phyloP scores from a whole-genome alignment of 92 coral and sea anemone genomes.

The Micromussa lordhowensis region DNA sequence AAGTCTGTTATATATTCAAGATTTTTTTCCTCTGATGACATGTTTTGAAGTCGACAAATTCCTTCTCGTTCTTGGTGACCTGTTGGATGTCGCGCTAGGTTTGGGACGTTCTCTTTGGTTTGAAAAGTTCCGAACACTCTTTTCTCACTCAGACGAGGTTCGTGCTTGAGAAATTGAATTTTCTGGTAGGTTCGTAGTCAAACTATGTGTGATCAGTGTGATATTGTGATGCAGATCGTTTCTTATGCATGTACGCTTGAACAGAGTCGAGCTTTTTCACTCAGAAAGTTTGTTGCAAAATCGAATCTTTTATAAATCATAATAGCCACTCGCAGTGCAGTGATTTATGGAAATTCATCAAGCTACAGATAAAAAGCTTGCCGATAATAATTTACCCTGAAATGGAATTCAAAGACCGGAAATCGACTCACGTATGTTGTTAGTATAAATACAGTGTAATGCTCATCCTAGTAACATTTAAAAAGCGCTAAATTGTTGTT shows the following conservation, averaged over 20 bases:
- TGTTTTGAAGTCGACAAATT: conserved; percentile 25
- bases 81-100: conserved; percentile 4
- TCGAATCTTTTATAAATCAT: not conserved
- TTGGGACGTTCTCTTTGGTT: not conserved
- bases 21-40: conserved; percentile 26
- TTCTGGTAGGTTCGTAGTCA: not conserved
- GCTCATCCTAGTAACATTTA: conserved; percentile 18
- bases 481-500: conserved; percentile 4
- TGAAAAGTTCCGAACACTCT: not conserved
- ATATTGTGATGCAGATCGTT: not conserved
- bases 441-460: not conserved
- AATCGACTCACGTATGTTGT: conserved; percentile 22
- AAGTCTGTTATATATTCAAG: conserved; percentile 39
- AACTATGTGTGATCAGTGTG: not conserved
- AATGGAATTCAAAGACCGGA: conserved; percentile 18
- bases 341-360: not conserved
- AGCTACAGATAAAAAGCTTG: not conserved
- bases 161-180: not conserved
- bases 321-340: not conserved
- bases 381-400: not conserved
- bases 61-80: not conserved
- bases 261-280: not conserved
- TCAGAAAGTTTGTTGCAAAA: not conserved
- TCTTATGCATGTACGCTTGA: too few relatives aligned
- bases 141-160: not conserved